These are phyloP conservation scores for Bostrychus sinensis DNA, from an alignment of 2,113 vertebrate species.

Conservation along the genomic window DNA sequence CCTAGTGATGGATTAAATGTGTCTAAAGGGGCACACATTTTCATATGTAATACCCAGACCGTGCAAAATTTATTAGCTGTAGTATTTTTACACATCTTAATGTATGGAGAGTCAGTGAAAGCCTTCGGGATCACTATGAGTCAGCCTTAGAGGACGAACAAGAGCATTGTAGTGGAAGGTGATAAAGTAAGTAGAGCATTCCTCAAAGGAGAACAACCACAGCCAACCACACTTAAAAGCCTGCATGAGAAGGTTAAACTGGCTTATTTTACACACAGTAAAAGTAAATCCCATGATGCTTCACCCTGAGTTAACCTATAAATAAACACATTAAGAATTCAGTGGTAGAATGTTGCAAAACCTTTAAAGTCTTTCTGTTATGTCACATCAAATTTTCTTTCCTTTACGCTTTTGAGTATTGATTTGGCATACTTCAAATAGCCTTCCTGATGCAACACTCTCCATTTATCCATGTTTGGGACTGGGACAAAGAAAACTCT, in stretches of 20 bases:
- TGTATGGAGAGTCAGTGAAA: background rate
- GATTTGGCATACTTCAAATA: too few relatives aligned
- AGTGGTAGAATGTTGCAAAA: background rate
- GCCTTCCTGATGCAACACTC: too few relatives aligned
- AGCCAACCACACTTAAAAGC: background rate
- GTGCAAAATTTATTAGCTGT: background rate
- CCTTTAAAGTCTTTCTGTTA: too few relatives aligned
- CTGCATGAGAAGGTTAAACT: background rate
- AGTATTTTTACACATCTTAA: background rate
- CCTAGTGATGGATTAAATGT: too few relatives aligned
- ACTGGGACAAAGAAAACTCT: too few relatives aligned
- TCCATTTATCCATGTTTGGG: too few relatives aligned
- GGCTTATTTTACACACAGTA: background rate
- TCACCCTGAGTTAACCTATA: background rate
- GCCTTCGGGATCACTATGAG: background rate
- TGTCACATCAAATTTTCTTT: too few relatives aligned
- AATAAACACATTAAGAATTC: background rate
- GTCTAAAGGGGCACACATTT: too few relatives aligned
- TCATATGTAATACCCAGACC: background rate
- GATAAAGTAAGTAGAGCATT: conserved; percentile 3
- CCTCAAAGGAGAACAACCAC: background rate
- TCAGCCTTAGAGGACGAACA: background rate
- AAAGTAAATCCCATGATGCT: background rate
- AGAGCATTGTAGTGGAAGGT: conserved; percentile 3
- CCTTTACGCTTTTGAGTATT: too few relatives aligned